These are phyloP conservation scores for Poecilobothrus nobilitatus DNA, from an alignment of 2,888 invertebrate species.

Conservation along the genomic window DNA sequence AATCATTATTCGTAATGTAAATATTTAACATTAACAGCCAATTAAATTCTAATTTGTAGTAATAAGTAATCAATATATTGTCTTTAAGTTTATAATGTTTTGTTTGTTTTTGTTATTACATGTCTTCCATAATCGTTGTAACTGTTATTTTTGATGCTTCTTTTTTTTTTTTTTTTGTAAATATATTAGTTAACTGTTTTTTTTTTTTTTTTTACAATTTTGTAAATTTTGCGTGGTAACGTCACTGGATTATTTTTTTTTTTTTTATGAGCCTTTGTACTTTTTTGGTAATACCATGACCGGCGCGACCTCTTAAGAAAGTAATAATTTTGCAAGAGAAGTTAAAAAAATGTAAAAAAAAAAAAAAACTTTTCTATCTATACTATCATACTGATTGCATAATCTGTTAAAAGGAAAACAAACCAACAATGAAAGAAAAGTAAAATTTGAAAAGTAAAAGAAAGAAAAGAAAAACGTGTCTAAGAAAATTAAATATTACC, in stretches of 20 bases:
- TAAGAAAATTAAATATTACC: background rate
- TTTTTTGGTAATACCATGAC: conserved; percentile 2
- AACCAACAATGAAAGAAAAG: background rate
- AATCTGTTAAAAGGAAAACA: background rate
- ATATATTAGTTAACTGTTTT: background rate
- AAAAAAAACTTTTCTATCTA: background rate
- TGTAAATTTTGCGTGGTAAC: background rate
- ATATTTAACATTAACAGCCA: too few species aligned
- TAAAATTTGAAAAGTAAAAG: background rate
- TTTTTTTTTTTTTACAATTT: background rate
- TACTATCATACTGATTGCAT: background rate
- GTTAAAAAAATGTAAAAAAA: too few species aligned
- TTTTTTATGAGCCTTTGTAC: too few species aligned
- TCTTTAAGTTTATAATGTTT: too few species aligned
- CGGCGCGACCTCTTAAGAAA: conserved; percentile 6
- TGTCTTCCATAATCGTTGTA: background rate
- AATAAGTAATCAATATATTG: too few species aligned
- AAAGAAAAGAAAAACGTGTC: conserved; percentile 3
- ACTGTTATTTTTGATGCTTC: background rate
- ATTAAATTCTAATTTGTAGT: too few species aligned
- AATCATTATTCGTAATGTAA: too few species aligned
- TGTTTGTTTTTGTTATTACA: too few species aligned
- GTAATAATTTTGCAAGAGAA: conserved; percentile 4
- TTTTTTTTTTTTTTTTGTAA: background rate
- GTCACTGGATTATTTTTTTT: background rate